These are phyloP conservation scores for Wiebesia pumilae DNA, from an alignment of 1,140 invertebrate genomes.

Conservation along the genomic window DNA sequence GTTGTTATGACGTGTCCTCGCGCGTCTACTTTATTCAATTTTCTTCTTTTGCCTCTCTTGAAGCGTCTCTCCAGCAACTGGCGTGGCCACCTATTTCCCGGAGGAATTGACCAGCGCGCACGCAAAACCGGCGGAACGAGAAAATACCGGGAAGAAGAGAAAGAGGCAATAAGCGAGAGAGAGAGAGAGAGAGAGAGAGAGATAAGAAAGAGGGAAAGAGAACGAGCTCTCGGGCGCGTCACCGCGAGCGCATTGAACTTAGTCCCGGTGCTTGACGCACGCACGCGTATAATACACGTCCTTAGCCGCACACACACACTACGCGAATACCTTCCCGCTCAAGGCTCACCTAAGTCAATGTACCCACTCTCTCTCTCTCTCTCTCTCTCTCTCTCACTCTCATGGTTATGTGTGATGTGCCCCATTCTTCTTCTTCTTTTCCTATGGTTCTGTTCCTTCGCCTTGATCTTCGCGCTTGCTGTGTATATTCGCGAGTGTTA, in stretches of 20 bases:
- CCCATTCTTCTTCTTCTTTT: not conserved
- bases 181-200: not conserved
- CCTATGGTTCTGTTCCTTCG: not conserved
- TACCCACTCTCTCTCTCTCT: not conserved
- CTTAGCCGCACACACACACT: not conserved
- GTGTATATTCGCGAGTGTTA: conserved; percentile 13
- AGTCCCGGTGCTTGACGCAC: conserved; percentile 11
- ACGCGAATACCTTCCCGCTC: not conserved
- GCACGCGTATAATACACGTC: conserved; percentile 5
- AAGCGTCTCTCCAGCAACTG: not conserved
- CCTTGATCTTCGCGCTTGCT: not conserved
- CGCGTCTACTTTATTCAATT: conserved; percentile 19
- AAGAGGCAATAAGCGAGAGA: conserved; percentile 16
- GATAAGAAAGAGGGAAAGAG: not conserved
- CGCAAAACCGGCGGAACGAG: conserved; percentile 31
- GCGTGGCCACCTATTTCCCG: conserved; percentile 51
- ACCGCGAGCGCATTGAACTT: conserved; percentile 49
- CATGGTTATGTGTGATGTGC: too few species aligned
- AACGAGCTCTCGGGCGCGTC: conserved; percentile 37
- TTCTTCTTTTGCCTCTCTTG: not conserved
- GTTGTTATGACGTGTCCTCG: not conserved
- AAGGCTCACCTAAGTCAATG: conserved; percentile 31
- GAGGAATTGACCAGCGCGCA: conserved; percentile 47
- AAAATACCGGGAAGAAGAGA: not conserved
- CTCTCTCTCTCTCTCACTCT: not conserved